Percentiles rank a stretch among this genome's conserved stretches.
Evolutionary conservation across 2,113 vertebrate genomes (phyloP).

Genomic region (Crotalus helleri): DNA sequence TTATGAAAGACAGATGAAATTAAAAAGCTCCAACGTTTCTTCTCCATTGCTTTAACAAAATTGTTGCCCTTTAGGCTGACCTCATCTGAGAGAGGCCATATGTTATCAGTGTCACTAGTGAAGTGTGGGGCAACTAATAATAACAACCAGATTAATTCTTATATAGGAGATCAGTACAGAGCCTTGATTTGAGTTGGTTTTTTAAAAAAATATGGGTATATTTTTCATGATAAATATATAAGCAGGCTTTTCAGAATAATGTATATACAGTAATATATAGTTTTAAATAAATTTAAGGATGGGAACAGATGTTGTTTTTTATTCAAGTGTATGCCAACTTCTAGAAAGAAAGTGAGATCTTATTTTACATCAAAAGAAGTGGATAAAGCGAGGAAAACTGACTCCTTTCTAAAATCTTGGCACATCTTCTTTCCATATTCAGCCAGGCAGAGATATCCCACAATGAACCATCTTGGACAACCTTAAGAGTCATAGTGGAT

Average conservation of each 20-base stretch:
- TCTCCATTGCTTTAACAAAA: neutral
- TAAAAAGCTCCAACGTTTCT: neutral
- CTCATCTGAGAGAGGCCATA: neutral
- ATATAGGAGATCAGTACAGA: neutral
- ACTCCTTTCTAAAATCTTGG: neutral
- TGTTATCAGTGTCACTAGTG: neutral
- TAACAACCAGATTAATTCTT: neutral
- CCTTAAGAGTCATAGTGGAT: neutral
- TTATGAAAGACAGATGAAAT: neutral
- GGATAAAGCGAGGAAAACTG: neutral
- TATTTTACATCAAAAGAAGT: neutral
- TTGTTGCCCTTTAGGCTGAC: neutral
- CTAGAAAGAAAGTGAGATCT: neutral
- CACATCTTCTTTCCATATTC: neutral
- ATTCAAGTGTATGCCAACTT: neutral
- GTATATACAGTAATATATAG: neutral
- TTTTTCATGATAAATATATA: neutral
- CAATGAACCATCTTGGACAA: neutral
- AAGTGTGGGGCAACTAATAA: neutral
- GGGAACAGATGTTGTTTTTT: neutral
- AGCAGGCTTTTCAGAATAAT: neutral
- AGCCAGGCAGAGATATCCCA: neutral
- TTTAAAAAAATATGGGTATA: neutral
- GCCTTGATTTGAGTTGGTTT: neutral
- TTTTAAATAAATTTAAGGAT: neutral